phyloP scores from a whole-genome alignment of 2,797 vertebrate species.

The Pterois miles region DNA sequence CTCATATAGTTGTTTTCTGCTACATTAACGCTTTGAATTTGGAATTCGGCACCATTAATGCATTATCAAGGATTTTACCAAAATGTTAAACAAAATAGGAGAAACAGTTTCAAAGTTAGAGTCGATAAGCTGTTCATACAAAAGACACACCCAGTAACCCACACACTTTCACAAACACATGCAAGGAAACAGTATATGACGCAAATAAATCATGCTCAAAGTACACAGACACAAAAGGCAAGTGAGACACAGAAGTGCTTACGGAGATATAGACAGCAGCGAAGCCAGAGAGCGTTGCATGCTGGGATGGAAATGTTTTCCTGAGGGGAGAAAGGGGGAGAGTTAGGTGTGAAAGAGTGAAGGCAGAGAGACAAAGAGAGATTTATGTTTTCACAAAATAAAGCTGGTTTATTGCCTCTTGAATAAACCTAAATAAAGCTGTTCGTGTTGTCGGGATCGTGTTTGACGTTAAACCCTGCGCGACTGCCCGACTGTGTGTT shows the following conservation, averaged over 20 bases:
- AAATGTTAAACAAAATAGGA: background rate
- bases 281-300: slow-evolving; percentile 95
- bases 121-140: background rate
- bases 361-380: slow-evolving; percentile 6
- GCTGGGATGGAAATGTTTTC: slow-evolving; percentile 98
- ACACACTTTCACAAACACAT: background rate
- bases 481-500: slow-evolving; percentile 9
- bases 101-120: background rate
- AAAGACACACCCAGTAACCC: background rate
- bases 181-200: background rate
- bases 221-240: slow-evolving; percentile 6
- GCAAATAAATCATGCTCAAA: slow-evolving; percentile 5
- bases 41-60: background rate
- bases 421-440: slow-evolving; percentile 25
- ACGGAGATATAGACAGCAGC: slow-evolving; percentile 97
- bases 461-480: slow-evolving; percentile 23
- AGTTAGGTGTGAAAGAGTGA: slow-evolving; percentile 34
- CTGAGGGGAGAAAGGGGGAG: slow-evolving; percentile 75
- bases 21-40: background rate
- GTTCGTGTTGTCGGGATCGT: background rate
- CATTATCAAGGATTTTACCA: background rate
- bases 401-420: background rate
- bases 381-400: slow-evolving; percentile 1
- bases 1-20: background rate
- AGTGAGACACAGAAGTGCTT: slow-evolving; percentile 76